Conservation (phyloP, 2,888 invertebrate genomes). For the Coelopa pilipes region DNA sequence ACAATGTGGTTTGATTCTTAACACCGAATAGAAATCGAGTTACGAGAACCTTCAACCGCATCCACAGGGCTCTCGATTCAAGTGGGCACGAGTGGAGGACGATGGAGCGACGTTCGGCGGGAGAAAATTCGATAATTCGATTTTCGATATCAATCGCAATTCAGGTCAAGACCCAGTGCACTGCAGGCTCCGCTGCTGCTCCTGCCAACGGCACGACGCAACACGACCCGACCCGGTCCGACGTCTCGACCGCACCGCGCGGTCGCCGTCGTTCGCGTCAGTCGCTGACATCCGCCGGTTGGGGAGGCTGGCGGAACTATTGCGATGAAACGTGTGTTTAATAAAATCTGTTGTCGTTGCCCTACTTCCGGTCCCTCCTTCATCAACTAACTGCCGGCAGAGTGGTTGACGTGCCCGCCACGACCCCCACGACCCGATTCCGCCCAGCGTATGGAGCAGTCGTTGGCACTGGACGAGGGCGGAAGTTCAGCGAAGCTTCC, state of each 20-base stretch:
- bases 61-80: constrained; percentile 29
- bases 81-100: not conserved
- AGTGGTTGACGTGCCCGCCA: too few relatives aligned
- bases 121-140: constrained; percentile 50
- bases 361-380: not conserved
- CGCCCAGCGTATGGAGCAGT: not conserved
- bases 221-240: not conserved
- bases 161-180: not conserved
- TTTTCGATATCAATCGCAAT: constrained; percentile 52
- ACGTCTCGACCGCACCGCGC: not conserved
- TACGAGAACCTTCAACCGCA: constrained; percentile 45
- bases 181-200: not conserved
- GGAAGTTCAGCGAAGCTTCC: not conserved
- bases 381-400: too few relatives aligned
- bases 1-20: constrained; percentile 30
- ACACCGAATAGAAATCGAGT: constrained; percentile 36
- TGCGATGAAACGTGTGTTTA: not conserved
- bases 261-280: not conserved
- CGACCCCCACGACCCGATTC: too few relatives aligned
- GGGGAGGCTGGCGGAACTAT: not conserved
- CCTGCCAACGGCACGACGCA: not conserved
- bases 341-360: constrained; percentile 1
- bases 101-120: not conserved
- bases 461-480: not conserved
- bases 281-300: not conserved